A percentile compares a stretch with the other conserved stretches of the same genome.
Evolutionary conservation across 2,888 invertebrate genomes (phyloP).

Genomic region (Dryococelus australis): DNA sequence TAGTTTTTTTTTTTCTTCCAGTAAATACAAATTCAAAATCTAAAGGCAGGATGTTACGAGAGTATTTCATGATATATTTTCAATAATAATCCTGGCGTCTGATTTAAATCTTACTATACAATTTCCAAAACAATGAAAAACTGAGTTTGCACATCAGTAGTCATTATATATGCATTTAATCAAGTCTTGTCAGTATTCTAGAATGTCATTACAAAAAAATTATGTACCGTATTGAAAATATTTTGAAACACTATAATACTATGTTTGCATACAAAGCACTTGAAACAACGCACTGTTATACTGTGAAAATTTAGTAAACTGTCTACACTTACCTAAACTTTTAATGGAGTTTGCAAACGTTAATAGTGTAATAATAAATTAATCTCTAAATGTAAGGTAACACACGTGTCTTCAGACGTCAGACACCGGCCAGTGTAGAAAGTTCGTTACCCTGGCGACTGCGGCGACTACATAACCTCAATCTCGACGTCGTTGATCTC

Average conservation of each 20-base stretch:
- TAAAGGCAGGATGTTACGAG: not conserved
- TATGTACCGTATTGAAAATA: not conserved
- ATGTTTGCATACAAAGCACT: conserved; percentile 10
- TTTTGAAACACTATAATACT: not conserved
- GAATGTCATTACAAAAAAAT: conserved; percentile 8
- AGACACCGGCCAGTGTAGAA: not conserved
- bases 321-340: not conserved
- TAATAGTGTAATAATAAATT: not conserved
- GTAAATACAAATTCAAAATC: conserved; percentile 2
- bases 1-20: not conserved
- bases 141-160: not conserved
- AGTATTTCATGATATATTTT: not conserved
- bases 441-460: too few species aligned
- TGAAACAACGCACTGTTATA: conserved; percentile 8
- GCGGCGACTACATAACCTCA: conserved; percentile 4
- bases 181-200: not conserved
- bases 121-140: not conserved
- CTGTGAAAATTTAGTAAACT: not conserved
- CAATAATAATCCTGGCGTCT: not conserved
- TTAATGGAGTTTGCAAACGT: not conserved
- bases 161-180: not conserved
- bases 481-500: conserved; percentile 33
- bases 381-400: not conserved
- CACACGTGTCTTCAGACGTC: too few species aligned
- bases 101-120: not conserved